A percentile compares a stretch with the other conserved stretches of the same genome.
Conservation (phyloP, 2,797 vertebrate species). For the Thaleichthys pacificus region DNA sequence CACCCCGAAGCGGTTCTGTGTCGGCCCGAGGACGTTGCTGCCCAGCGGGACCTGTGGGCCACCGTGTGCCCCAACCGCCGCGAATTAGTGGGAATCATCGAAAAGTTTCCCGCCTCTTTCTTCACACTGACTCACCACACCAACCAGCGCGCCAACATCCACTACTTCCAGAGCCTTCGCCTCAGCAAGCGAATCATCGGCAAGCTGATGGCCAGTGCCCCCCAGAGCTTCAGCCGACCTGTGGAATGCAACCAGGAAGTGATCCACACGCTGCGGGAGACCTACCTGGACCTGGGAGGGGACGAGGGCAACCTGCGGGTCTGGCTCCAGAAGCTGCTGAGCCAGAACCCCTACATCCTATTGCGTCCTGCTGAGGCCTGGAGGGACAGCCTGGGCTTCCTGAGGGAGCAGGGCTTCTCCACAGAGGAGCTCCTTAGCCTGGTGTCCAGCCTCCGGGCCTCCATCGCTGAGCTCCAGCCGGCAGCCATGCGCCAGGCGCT, state of each 20-base stretch:
- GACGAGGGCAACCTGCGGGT: slow-evolving; percentile 77
- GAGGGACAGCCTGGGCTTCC: slow-evolving; percentile 79
- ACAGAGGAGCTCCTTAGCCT: slow-evolving; percentile 80
- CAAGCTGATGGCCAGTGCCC: slow-evolving; percentile 83
- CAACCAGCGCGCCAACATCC: slow-evolving; percentile 81
- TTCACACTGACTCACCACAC: slow-evolving; percentile 72
- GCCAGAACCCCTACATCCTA: slow-evolving; percentile 88
- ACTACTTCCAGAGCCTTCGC: slow-evolving; percentile 81
- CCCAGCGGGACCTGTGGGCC: slow-evolving; percentile 82
- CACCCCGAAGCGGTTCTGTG: slow-evolving; percentile 85
- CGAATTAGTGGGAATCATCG: slow-evolving; percentile 80
- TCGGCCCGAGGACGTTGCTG: slow-evolving; percentile 72
- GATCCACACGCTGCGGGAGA: slow-evolving; percentile 79
- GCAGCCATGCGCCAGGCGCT: slow-evolving; percentile 75
- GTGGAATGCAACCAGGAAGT: slow-evolving; percentile 77
- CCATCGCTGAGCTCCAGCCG: slow-evolving; percentile 82
- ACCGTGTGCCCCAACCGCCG: slow-evolving; percentile 76
- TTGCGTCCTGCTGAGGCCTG: slow-evolving; percentile 73
- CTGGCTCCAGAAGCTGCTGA: slow-evolving; percentile 89
- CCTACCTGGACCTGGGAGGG: slow-evolving; percentile 82
- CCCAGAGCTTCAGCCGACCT: slow-evolving; percentile 80
- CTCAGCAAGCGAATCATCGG: slow-evolving; percentile 83
- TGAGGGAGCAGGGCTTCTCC: slow-evolving; percentile 79
- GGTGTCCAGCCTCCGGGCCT: slow-evolving; percentile 85
- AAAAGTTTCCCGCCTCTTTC: slow-evolving; percentile 89